Conservation (phyloP, 1,140 invertebrate species). For the Heliconius hermathena region DNA sequence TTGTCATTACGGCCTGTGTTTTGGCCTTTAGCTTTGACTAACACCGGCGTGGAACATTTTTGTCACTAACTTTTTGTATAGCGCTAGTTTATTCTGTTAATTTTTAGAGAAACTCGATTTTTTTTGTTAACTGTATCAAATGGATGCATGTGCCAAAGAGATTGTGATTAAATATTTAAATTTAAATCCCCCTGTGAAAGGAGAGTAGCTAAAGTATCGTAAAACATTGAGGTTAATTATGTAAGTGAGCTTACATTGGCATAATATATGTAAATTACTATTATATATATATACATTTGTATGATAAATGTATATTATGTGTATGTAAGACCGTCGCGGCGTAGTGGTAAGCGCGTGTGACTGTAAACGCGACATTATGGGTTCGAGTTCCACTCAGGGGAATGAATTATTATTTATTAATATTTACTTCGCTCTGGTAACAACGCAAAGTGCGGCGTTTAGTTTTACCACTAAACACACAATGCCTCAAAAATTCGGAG, state of each 20-base stretch:
- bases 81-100: not conserved
- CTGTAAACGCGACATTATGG: too few species aligned
- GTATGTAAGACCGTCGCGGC: too few species aligned
- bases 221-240: not conserved
- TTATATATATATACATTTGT: not conserved
- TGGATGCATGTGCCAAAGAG: not conserved
- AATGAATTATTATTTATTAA: too few species aligned
- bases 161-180: not conserved
- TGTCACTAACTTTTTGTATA: constrained; percentile 7
- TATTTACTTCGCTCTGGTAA: too few species aligned
- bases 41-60: constrained; percentile 17
- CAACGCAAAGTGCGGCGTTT: too few species aligned
- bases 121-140: not conserved
- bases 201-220: not conserved
- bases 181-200: not conserved
- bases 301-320: not conserved
- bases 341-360: too few species aligned
- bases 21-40: constrained; percentile 21
- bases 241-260: not conserved
- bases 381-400: too few species aligned
- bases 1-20: constrained; percentile 21
- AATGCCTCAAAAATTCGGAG: too few species aligned
- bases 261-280: not conserved
- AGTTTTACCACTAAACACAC: too few species aligned
- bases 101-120: not conserved